Evolutionary conservation across 2,888 invertebrate species (phyloP).

Genomic region (Keiferia lycopersicella): DNA sequence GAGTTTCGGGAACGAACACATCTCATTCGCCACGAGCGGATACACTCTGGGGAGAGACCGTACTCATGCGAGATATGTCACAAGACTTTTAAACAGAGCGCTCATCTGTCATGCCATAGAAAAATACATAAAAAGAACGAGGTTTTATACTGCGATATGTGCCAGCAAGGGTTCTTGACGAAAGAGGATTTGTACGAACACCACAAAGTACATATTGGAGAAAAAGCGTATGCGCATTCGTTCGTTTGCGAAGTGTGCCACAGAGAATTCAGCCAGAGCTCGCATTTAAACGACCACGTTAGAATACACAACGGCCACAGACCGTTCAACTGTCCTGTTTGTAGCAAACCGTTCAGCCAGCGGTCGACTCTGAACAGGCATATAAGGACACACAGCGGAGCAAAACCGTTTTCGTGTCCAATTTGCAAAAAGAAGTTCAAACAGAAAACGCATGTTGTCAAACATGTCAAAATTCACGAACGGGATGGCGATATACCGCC

Average conservation of each 20-base stretch:
- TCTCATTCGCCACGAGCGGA: slow-evolving; percentile 32
- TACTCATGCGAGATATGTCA: slow-evolving; percentile 32
- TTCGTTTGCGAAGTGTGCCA: slow-evolving; percentile 31
- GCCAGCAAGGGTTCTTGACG: slow-evolving; percentile 15
- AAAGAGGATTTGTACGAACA: slow-evolving; percentile 12
- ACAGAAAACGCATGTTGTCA: slow-evolving; percentile 23
- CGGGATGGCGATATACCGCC: neutral
- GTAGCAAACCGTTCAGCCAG: slow-evolving; percentile 36
- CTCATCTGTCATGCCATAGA: slow-evolving; percentile 21
- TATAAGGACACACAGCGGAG: slow-evolving; percentile 32
- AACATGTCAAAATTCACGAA: slow-evolving; percentile 20
- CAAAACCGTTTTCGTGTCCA: slow-evolving; percentile 28
- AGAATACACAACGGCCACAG: slow-evolving; percentile 34
- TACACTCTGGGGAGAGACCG: slow-evolving; percentile 34
- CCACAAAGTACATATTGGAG: slow-evolving; percentile 12
- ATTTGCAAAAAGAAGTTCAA: slow-evolving; percentile 32
- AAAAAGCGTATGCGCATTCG: slow-evolving; percentile 7
- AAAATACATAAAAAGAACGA: neutral
- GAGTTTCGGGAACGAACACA: slow-evolving; percentile 31
- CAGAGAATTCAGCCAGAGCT: slow-evolving; percentile 28
- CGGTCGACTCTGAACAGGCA: slow-evolving; percentile 40
- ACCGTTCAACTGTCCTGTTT: slow-evolving; percentile 32
- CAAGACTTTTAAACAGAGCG: slow-evolving; percentile 25
- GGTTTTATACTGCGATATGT: slow-evolving; percentile 31
- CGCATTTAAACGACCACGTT: slow-evolving; percentile 29